phyloP scores from a whole-genome alignment of 2,888 invertebrate genomes.

The Podabrus alpinus region DNA sequence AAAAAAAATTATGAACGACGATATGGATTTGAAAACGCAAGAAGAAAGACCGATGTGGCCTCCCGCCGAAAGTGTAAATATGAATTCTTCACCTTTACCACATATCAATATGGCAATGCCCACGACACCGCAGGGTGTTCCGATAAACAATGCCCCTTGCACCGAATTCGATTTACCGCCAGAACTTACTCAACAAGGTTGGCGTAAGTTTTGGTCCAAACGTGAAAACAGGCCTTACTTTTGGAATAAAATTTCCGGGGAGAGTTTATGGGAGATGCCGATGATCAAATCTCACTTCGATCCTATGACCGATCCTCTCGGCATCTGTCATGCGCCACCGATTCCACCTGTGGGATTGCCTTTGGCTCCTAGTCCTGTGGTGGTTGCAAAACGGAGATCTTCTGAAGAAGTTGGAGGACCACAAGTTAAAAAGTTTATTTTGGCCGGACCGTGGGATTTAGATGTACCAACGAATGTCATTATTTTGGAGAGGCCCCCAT shows the following conservation, averaged over 20 bases:
- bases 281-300: conserved; percentile 78
- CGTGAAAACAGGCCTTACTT: conserved; percentile 93
- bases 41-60: conserved; percentile 52
- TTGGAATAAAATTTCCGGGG: conserved; percentile 94
- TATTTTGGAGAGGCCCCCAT: conserved; percentile 83
- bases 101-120: conserved; percentile 57
- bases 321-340: conserved; percentile 64
- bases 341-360: conserved; percentile 50
- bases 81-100: conserved; percentile 46
- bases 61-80: conserved; percentile 46
- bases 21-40: conserved; percentile 47
- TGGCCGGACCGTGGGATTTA: conserved; percentile 94
- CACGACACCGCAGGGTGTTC: conserved; percentile 64
- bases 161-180: conserved; percentile 60
- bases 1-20: conserved; percentile 52
- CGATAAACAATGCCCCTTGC: conserved; percentile 57
- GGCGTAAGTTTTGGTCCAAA: conserved; percentile 97
- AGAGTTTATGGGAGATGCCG: conserved; percentile 97
- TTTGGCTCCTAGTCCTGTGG: conserved; percentile 56
- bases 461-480: conserved; percentile 92
- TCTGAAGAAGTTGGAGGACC: conserved; percentile 75
- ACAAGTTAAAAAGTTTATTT: conserved; percentile 81
- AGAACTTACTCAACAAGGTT: conserved; percentile 83
- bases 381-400: conserved; percentile 72
- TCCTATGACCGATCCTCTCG: conserved; percentile 89